These are phyloP conservation scores for Elanoides forficatus DNA, from an alignment of 2,113 vertebrate species.

Conservation along the genomic window DNA sequence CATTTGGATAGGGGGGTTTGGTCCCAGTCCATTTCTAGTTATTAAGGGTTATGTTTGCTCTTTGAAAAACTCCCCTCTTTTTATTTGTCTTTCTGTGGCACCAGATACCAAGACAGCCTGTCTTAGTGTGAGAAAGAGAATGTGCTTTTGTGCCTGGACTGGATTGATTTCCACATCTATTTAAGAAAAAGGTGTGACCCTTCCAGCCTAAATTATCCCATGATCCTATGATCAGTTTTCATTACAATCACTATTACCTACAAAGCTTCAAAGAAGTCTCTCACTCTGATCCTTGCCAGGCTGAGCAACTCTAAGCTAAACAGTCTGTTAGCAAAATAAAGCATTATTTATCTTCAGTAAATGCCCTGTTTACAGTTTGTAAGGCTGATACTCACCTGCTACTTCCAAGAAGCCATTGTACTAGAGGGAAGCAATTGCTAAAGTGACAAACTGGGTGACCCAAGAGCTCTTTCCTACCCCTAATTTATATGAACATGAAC, in stretches of 20 bases:
- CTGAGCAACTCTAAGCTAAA: not conserved
- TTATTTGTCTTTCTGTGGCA: slow-evolving; percentile 11
- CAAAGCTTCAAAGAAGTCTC: not conserved
- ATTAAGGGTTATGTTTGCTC: not conserved
- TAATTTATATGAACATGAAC: not conserved
- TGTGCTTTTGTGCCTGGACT: not conserved
- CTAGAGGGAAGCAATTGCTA: not conserved
- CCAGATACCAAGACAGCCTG: not conserved
- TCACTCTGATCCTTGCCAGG: not conserved
- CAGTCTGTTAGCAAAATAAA: not conserved
- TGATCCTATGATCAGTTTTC: not conserved
- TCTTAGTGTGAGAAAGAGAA: not conserved
- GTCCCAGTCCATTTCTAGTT: slow-evolving; percentile 1
- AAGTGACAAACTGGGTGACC: not conserved
- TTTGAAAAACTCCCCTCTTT: not conserved
- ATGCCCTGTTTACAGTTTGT: not conserved
- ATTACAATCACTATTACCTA: not conserved
- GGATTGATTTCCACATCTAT: not conserved
- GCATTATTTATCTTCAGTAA: not conserved
- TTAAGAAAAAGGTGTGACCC: slow-evolving; percentile 1
- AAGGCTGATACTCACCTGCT: not conserved
- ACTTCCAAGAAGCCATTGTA: not conserved
- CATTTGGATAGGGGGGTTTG: not conserved
- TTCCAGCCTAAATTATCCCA: not conserved
- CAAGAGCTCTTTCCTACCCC: not conserved